Evolutionary conservation across 2,888 invertebrate genomes (phyloP).

Genomic region (Drosophila barbarae): DNA sequence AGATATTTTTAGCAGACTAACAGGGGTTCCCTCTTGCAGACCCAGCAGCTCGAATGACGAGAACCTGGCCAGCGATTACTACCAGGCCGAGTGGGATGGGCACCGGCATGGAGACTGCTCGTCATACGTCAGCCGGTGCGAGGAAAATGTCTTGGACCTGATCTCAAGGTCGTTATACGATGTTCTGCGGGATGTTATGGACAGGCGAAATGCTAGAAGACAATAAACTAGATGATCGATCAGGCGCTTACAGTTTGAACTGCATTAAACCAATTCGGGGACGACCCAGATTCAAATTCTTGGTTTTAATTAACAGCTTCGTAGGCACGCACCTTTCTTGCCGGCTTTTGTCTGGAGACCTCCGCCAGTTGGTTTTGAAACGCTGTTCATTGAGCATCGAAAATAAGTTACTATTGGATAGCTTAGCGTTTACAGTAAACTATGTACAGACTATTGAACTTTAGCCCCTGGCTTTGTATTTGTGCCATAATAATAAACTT

Average conservation of each 20-base stretch:
- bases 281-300: slow-evolving; percentile 35
- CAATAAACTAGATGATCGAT: slow-evolving; percentile 10
- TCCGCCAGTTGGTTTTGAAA: slow-evolving; percentile 21
- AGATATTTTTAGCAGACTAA: slow-evolving; percentile 28
- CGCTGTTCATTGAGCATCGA: slow-evolving; percentile 18
- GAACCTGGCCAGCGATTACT: slow-evolving; percentile 8
- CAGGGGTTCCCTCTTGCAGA: slow-evolving; percentile 27
- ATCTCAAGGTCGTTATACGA: slow-evolving; percentile 14
- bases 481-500: slow-evolving; percentile 23
- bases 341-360: background rate
- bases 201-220: slow-evolving; percentile 8
- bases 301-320: slow-evolving; percentile 59
- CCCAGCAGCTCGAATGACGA: slow-evolving; percentile 32
- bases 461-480: slow-evolving; percentile 1
- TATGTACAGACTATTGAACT: slow-evolving; percentile 14
- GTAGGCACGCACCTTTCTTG: slow-evolving; percentile 52
- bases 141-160: slow-evolving; percentile 23
- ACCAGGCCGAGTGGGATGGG: slow-evolving; percentile 28
- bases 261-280: slow-evolving; percentile 49
- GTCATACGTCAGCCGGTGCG: slow-evolving; percentile 1
- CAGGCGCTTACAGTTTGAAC: slow-evolving; percentile 34
- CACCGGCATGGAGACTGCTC: slow-evolving; percentile 14
- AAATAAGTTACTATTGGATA: slow-evolving; percentile 4
- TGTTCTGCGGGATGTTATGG: background rate
- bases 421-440: background rate